Conservation (phyloP, 2,113 vertebrate genomes). For the Leptosomus discolor region DNA sequence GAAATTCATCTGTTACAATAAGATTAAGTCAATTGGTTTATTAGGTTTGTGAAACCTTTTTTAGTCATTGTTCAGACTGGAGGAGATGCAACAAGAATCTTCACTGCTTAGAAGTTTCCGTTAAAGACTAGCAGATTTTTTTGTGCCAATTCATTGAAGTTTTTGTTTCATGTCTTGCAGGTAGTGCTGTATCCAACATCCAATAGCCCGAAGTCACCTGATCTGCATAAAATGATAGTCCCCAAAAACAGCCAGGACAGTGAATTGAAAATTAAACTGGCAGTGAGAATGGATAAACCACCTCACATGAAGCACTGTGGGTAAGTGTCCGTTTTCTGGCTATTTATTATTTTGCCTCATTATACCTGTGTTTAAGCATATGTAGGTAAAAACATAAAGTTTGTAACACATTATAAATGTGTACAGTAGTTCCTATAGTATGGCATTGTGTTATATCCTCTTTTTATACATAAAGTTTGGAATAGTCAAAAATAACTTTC, state of each 20-base stretch:
- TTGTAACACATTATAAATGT: neutral
- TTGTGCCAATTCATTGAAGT: neutral
- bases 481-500: neutral
- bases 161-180: conserved; percentile 69
- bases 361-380: neutral
- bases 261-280: conserved; percentile 93
- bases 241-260: conserved; percentile 93
- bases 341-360: neutral
- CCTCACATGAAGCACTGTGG: conserved; percentile 97
- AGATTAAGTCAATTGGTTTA: neutral
- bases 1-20: neutral
- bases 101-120: neutral
- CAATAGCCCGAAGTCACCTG: conserved; percentile 88
- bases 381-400: neutral
- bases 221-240: conserved; percentile 91
- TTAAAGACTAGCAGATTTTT: neutral
- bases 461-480: neutral
- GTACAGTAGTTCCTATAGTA: neutral
- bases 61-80: neutral
- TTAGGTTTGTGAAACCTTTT: neutral
- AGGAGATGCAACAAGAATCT: neutral
- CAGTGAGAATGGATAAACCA: conserved; percentile 95
- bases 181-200: conserved; percentile 91
- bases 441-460: neutral
- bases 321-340: conserved; percentile 71